phyloP scores from a whole-genome alignment of 2,113 vertebrate species.

The Clarias gariepinus region DNA sequence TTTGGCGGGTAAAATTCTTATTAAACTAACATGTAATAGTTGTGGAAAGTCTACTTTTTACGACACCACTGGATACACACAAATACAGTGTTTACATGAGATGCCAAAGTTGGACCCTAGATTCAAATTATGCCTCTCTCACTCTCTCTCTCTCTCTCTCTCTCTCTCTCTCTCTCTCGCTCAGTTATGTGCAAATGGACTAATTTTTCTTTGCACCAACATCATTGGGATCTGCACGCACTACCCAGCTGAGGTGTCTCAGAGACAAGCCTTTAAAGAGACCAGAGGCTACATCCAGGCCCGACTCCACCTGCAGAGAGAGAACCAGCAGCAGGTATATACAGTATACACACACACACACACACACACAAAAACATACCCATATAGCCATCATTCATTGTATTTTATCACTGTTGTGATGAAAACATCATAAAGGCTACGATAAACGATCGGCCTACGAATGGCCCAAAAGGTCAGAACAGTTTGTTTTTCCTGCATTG shows the following conservation, averaged over 20 bases:
- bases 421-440: not conserved
- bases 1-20: not conserved
- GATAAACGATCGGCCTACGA: not conserved
- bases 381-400: not conserved
- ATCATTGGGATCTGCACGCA: slow-evolving; percentile 95
- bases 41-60: not conserved
- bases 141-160: not conserved
- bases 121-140: not conserved
- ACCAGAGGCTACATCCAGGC: slow-evolving; percentile 95
- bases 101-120: not conserved
- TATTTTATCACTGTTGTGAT: not conserved
- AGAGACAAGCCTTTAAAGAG: slow-evolving; percentile 97
- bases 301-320: slow-evolving; percentile 88
- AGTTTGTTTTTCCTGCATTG: not conserved
- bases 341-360: slow-evolving; percentile 3
- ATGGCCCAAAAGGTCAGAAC: not conserved
- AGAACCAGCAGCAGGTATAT: slow-evolving; percentile 94
- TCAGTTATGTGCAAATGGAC: slow-evolving; percentile 88
- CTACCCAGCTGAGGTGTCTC: slow-evolving; percentile 94
- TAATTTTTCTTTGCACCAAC: slow-evolving; percentile 95
- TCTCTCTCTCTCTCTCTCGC: not conserved
- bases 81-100: not conserved
- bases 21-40: not conserved
- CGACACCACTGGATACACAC: not conserved
- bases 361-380: slow-evolving; percentile 27